phyloP scores from a whole-genome alignment of 2,888 invertebrate genomes.

The Megalurothrips usitatus region DNA sequence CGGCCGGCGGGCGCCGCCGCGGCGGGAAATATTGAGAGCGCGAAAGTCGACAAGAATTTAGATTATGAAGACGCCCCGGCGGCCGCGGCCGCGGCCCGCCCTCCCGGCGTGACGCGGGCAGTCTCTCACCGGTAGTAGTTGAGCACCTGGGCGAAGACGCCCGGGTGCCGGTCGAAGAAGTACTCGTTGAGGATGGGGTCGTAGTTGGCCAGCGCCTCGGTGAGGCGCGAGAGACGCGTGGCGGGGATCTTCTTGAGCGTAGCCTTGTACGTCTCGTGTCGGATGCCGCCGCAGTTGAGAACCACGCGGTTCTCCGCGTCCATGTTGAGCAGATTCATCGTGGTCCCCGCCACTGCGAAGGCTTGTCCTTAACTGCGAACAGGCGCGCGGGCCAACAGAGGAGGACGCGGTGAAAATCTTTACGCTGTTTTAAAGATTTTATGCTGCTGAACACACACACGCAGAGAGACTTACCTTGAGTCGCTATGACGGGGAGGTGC shows the following conservation, averaged over 20 bases:
- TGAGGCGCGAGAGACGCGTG: slow-evolving; percentile 73
- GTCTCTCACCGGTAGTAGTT: slow-evolving; percentile 69
- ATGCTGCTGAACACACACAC: no score
- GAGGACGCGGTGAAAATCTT: no score
- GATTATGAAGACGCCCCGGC: no score
- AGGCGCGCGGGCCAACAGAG: background rate
- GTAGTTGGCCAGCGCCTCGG: slow-evolving; percentile 82
- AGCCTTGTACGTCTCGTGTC: slow-evolving; percentile 72
- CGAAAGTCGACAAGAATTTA: no score
- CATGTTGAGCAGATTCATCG: slow-evolving; percentile 89
- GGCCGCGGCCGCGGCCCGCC: no score
- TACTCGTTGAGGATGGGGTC: slow-evolving; percentile 86
- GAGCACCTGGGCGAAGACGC: slow-evolving; percentile 84
- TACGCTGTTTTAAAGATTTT: no score
- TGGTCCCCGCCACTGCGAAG: slow-evolving; percentile 33
- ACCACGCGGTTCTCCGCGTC: slow-evolving; percentile 98
- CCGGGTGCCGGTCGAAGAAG: slow-evolving; percentile 82
- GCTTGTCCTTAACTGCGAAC: background rate
- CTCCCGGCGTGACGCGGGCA: no score
- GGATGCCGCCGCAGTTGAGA: slow-evolving; percentile 95
- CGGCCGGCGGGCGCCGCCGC: no score
- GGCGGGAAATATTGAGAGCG: no score
- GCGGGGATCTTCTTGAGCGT: slow-evolving; percentile 87
- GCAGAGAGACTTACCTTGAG: no score
- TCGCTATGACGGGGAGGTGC: background rate